Evolutionary conservation across 2,888 invertebrate genomes (phyloP).

Genomic region (Nebria brevicollis): DNA sequence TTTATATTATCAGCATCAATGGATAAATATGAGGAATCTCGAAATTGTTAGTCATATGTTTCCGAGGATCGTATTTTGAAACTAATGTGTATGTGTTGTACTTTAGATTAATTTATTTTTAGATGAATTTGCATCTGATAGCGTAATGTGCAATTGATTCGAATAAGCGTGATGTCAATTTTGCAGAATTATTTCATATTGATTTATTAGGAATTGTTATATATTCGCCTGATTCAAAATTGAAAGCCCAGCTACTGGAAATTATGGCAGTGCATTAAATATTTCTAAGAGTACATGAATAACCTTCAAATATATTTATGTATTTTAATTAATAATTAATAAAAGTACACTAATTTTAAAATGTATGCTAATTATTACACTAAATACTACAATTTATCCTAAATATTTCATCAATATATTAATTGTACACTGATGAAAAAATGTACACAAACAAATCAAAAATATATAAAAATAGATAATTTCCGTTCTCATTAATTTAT

Average conservation of each 20-base stretch:
- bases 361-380: too few relatives aligned
- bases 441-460: too few relatives aligned
- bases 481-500: too few relatives aligned
- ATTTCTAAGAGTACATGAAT: too few relatives aligned
- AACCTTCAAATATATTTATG: too few relatives aligned
- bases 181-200: not conserved
- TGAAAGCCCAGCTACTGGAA: not conserved
- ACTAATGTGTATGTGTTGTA: not conserved
- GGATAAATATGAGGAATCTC: not conserved
- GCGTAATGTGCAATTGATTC: not conserved
- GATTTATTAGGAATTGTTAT: not conserved
- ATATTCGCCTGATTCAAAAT: not conserved
- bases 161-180: not conserved
- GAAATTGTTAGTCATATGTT: not conserved
- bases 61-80: not conserved
- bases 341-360: too few relatives aligned
- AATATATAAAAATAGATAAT: too few relatives aligned
- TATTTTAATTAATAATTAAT: too few relatives aligned
- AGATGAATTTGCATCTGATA: not conserved
- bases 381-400: too few relatives aligned
- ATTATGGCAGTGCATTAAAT: too few relatives aligned
- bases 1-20: not conserved
- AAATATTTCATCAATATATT: too few relatives aligned
- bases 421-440: too few relatives aligned
- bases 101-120: not conserved